Base-by-base conservation (phyloP, 2,888 invertebrate genomes). In the Marronus borbonicus region DNA sequence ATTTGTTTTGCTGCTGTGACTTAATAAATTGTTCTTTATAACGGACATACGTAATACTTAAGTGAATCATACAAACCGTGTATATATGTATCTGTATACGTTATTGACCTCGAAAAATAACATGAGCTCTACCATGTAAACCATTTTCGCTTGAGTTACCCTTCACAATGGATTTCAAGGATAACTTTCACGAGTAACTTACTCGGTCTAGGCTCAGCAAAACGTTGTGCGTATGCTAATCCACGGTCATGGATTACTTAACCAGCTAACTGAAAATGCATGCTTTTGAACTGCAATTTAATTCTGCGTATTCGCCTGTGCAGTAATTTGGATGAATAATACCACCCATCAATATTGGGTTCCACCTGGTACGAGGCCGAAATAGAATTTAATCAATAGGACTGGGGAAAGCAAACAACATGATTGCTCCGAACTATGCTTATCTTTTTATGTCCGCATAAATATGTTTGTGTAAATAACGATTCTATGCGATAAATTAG, bases 91-190 rank as follows among this genome's bases (percentile, higher is more conserved):
- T 52, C 7, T 70, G 39, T 58, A 12, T 20, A 58, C 72, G 72
- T 58, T 72, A 72, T 72, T 72, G 72, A 72, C 72, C 72, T 72
- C 72, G 72, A 72, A 72, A 72, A 58, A 72, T 60, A 39, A 72
- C 66, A 66, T 39, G 72, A 36, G 72, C 36, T 58, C 17, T 58
- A 39, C 39, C 58, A 72, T 72, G 72, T 72, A 72, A 72, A 72
- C 24, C 72, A 72, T 72, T 72, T 72, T 72, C 72, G 72, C 72
- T 72, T 72, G 39, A 72, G 72, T 58, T 72, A 58, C 39, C 39
- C 72, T 72, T 72, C 10, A 72, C 72, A 72, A 72, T 58, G 58
- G 39, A 28, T 39, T 39, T 58, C 72, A 72, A 72, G 72, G 72
- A 72, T 72, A 58, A 72, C 72, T 72, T 72, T 72, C 72, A 60